phyloP scores from a whole-genome alignment of 2,113 vertebrate species.

The Philantomba maxwellii region DNA sequence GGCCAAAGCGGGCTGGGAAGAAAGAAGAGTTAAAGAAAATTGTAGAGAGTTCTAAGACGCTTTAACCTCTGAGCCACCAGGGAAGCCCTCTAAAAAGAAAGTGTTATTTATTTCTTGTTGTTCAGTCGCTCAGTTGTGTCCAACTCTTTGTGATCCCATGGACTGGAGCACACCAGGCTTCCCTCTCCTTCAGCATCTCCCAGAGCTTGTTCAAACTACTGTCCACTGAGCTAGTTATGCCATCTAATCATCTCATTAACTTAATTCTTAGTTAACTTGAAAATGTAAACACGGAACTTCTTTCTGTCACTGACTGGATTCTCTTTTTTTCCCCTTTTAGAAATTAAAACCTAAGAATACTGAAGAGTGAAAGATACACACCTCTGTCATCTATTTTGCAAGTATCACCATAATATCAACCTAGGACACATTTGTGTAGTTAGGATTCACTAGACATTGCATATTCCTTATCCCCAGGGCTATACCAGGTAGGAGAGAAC shows the following conservation, averaged over 20 bases:
- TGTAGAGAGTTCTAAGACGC: not conserved
- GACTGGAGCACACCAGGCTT: not conserved
- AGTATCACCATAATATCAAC: not conserved
- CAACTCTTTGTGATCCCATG: not conserved
- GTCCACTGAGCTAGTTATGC: not conserved
- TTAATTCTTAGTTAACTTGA: constrained; percentile 7
- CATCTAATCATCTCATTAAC: not conserved
- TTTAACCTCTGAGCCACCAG: too few species aligned
- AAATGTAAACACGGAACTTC: not conserved
- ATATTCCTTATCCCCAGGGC: not conserved
- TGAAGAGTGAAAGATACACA: not conserved
- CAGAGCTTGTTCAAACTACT: not conserved
- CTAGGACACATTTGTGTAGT: not conserved
- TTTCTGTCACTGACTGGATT: not conserved
- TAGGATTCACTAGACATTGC: not conserved
- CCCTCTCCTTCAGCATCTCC: not conserved
- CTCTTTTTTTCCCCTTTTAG: not conserved
- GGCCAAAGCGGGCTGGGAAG: not conserved
- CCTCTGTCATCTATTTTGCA: not conserved
- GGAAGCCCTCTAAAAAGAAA: too few species aligned
- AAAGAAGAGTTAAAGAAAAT: not conserved
- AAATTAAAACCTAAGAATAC: not conserved
- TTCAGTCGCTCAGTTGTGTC: not conserved
- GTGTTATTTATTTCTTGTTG: not conserved
- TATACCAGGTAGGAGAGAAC: not conserved